Evolutionary conservation across 2,113 vertebrate species (phyloP).

Genomic region (Zonotrichia leucophrys): DNA sequence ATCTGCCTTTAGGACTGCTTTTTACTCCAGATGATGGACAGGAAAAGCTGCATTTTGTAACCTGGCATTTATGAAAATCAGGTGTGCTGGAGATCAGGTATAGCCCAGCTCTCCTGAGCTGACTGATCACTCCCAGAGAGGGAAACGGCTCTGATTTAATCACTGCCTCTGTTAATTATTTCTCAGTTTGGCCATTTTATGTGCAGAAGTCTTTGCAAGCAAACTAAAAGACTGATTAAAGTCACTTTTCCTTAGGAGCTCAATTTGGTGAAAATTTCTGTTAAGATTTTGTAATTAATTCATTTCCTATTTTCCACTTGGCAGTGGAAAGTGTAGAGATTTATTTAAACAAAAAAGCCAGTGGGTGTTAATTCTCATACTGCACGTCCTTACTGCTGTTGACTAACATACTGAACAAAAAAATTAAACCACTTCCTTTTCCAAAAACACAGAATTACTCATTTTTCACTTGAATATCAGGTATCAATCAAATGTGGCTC

Average conservation of each 20-base stretch:
- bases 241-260: background rate
- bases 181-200: background rate
- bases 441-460: background rate
- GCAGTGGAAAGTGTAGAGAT: background rate
- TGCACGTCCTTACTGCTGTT: background rate
- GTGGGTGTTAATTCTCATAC: background rate
- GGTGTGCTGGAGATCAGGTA: background rate
- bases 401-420: background rate
- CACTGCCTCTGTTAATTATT: background rate
- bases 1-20: background rate
- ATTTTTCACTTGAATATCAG: constrained; percentile 37
- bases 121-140: background rate
- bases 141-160: background rate
- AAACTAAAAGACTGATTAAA: background rate
- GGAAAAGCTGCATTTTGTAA: background rate
- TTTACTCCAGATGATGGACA: background rate
- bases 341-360: background rate
- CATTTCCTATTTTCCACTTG: background rate
- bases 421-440: background rate
- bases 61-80: background rate
- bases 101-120: background rate
- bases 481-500: constrained; percentile 14
- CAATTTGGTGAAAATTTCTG: background rate
- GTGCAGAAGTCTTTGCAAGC: background rate
- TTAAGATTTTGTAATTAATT: background rate